Conservation (phyloP, 1,140 invertebrate species). For the Drosophila watanabei region DNA sequence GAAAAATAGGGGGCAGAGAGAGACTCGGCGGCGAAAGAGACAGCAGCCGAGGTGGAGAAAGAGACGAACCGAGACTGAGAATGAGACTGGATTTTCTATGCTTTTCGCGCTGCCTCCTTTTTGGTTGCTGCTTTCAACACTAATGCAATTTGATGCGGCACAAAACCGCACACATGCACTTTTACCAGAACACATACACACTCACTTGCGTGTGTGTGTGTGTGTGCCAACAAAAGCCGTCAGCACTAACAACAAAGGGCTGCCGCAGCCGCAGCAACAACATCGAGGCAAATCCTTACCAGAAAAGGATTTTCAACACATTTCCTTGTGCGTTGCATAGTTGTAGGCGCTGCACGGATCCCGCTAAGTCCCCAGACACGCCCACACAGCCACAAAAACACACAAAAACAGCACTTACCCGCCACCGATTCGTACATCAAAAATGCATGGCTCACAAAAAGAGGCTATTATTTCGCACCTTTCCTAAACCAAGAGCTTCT, state of each 20-base stretch:
- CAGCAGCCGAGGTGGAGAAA: not conserved
- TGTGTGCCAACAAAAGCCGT: conserved; percentile 45
- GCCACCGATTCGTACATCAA: conserved; percentile 27
- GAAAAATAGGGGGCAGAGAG: not conserved
- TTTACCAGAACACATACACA: not conserved
- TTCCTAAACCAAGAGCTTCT: not conserved
- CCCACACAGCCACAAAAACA: not conserved
- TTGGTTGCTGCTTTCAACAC: conserved; percentile 67
- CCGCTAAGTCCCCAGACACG: conserved; percentile 36
- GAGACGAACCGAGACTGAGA: conserved; percentile 8
- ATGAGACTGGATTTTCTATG: conserved; percentile 32
- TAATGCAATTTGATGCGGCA: conserved; percentile 80
- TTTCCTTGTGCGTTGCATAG: conserved; percentile 64
- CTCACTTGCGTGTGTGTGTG: conserved; percentile 1
- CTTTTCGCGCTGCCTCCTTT: conserved; percentile 32
- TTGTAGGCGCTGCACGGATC: conserved; percentile 69
- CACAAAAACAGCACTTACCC: not conserved
- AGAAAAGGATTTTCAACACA: conserved; percentile 76
- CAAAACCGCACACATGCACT: conserved; percentile 67
- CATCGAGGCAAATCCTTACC: conserved; percentile 61
- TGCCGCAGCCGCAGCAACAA: conserved; percentile 1
- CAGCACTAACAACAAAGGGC: conserved; percentile 15
- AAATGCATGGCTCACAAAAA: conserved; percentile 57
- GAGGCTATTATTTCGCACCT: conserved; percentile 54
- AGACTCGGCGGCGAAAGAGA: not conserved